Conservation (phyloP, 2,888 invertebrate species). For the Drosophila percnosoma region DNA sequence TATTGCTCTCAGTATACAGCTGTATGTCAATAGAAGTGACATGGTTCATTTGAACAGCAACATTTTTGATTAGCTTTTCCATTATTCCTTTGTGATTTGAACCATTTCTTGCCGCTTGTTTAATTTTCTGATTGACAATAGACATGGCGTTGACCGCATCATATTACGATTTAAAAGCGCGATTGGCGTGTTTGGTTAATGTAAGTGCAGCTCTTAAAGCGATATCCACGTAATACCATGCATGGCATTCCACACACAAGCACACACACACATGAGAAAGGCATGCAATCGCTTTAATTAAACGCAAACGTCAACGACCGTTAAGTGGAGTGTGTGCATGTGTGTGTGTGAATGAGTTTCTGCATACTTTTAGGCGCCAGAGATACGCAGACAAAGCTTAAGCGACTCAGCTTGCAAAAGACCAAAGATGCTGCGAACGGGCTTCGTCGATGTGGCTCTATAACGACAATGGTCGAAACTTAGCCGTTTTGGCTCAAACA, state of each 20-base stretch:
- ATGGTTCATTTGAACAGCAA: background rate
- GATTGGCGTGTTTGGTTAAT: slow-evolving; percentile 40
- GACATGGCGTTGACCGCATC: slow-evolving; percentile 4
- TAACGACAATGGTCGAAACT: background rate
- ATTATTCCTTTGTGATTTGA: background rate
- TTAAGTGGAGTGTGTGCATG: slow-evolving; percentile 55
- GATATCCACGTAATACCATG: slow-evolving; percentile 58
- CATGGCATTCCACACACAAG: slow-evolving; percentile 14
- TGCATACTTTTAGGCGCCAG: slow-evolving; percentile 23
- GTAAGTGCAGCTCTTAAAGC: slow-evolving; percentile 46
- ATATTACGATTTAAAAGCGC: slow-evolving; percentile 2
- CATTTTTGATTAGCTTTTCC: background rate
- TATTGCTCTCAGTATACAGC: background rate
- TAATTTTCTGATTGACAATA: slow-evolving; percentile 3
- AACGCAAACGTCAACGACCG: slow-evolving; percentile 71
- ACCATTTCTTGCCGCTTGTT: background rate
- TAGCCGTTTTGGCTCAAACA: background rate
- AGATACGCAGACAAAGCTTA: background rate
- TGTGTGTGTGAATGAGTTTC: slow-evolving; percentile 7
- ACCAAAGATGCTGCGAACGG: slow-evolving; percentile 12
- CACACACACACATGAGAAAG: slow-evolving; percentile 5
- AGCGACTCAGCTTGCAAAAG: slow-evolving; percentile 2
- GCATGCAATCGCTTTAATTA: slow-evolving; percentile 54
- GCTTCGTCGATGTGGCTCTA: background rate
- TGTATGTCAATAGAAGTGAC: background rate